phyloP scores from a whole-genome alignment of 2,888 invertebrate genomes.

The Xestoiulus laeticollis region DNA sequence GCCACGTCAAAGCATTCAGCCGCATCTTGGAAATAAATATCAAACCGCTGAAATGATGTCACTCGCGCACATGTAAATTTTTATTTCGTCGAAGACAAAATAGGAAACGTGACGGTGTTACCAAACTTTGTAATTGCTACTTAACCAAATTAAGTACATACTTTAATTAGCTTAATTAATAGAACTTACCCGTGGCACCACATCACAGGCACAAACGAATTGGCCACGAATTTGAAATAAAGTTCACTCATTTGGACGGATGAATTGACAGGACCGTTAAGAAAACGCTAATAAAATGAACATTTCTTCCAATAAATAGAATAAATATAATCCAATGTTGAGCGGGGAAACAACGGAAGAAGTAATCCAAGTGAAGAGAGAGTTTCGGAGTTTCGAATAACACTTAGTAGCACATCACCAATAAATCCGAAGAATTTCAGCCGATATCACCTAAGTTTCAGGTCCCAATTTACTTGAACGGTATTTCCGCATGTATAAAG shows the following conservation, averaged over 20 bases:
- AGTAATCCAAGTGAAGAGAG: neutral
- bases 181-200: conserved; percentile 53
- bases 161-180: neutral
- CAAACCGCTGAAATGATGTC: too few relatives aligned
- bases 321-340: neutral
- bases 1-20: too few relatives aligned
- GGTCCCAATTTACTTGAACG: neutral
- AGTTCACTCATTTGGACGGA: conserved; percentile 50
- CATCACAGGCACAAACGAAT: conserved; percentile 54
- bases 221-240: conserved; percentile 52
- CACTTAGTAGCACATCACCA: neutral
- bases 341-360: neutral
- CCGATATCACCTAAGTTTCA: neutral
- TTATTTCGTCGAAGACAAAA: too few relatives aligned
- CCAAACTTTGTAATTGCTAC: too few relatives aligned
- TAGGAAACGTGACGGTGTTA: too few relatives aligned
- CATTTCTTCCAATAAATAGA: neutral
- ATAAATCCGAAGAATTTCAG: neutral
- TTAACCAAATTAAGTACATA: neutral
- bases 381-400: neutral
- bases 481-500: neutral
- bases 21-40: too few relatives aligned
- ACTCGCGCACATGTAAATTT: too few relatives aligned
- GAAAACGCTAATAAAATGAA: neutral
- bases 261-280: neutral